Evolutionary conservation across 2,113 vertebrate species (phyloP).

Genomic region (Morone chrysops): DNA sequence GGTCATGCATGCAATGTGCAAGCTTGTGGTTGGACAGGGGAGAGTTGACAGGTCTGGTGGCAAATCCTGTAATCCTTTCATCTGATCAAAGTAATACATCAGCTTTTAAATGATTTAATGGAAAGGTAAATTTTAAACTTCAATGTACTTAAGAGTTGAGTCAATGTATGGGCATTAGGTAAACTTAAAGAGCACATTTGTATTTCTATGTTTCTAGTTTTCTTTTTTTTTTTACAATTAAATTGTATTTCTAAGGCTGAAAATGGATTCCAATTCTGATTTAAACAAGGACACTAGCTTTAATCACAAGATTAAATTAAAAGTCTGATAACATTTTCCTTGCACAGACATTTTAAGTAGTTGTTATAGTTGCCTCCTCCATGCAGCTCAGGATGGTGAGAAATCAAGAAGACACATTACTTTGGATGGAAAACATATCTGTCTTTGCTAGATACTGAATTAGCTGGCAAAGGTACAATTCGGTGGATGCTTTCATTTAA

Average conservation of each 20-base stretch:
- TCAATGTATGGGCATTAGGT: conserved; percentile 20
- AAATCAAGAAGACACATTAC: conserved; percentile 36
- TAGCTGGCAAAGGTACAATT: conserved; percentile 25
- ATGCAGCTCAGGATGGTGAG: neutral
- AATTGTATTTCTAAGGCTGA: neutral
- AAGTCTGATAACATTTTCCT: conserved; percentile 14
- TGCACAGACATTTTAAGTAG: neutral
- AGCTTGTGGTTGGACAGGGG: conserved; percentile 49
- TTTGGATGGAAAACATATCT: neutral
- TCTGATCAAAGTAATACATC: conserved; percentile 84
- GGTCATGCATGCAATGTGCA: conserved; percentile 50
- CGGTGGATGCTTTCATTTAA: conserved; percentile 39
- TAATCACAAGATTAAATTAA: conserved; percentile 7
- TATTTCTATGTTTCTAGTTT: neutral
- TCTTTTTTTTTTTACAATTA: neutral
- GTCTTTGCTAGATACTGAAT: conserved; percentile 30
- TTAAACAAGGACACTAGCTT: neutral
- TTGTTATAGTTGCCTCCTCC: neutral
- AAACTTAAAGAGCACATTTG: neutral
- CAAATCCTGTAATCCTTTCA: conserved; percentile 84
- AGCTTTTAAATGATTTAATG: conserved; percentile 83
- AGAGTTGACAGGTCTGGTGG: conserved; percentile 69
- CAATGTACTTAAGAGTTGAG: conserved; percentile 48
- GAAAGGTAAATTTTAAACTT: conserved; percentile 68
- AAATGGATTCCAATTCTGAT: neutral